Evolutionary conservation across 2,797 vertebrate genomes (phyloP).

Genomic region (Enteromius radiatus): DNA sequence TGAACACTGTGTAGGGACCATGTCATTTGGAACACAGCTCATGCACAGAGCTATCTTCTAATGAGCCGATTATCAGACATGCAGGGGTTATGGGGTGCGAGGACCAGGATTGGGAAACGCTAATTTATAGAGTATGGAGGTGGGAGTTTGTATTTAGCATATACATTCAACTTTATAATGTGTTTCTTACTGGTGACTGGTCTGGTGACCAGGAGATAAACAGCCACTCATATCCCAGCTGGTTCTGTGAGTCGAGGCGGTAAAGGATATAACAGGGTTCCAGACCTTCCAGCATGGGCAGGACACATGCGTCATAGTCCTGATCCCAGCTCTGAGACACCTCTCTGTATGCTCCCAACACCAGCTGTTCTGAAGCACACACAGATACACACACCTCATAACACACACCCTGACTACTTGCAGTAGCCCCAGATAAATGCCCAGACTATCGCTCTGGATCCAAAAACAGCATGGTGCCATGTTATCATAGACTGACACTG

Average conservation of each 20-base stretch:
- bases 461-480: slow-evolving; percentile 44
- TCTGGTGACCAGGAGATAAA: slow-evolving; percentile 99
- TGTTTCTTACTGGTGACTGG: slow-evolving; percentile 86
- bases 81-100: too few species aligned
- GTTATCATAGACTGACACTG: slow-evolving; percentile 39
- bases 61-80: too few species aligned
- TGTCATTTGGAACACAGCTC: too few species aligned
- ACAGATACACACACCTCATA: slow-evolving; percentile 47
- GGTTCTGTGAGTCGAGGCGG: slow-evolving; percentile 93
- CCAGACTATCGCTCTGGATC: slow-evolving; percentile 28
- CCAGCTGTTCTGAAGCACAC: slow-evolving; percentile 86
- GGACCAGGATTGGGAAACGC: too few species aligned
- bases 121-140: not conserved
- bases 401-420: slow-evolving; percentile 40
- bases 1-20: too few species aligned
- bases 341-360: slow-evolving; percentile 89
- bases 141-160: not conserved
- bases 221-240: slow-evolving; percentile 96
- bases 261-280: slow-evolving; percentile 96
- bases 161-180: not conserved
- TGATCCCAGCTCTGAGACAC: slow-evolving; percentile 88
- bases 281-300: slow-evolving; percentile 87
- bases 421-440: slow-evolving; percentile 24
- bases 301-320: slow-evolving; percentile 89
- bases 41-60: too few species aligned